phyloP scores from a whole-genome alignment of 2,797 vertebrate genomes.

The Scomberomorus guttatus region DNA sequence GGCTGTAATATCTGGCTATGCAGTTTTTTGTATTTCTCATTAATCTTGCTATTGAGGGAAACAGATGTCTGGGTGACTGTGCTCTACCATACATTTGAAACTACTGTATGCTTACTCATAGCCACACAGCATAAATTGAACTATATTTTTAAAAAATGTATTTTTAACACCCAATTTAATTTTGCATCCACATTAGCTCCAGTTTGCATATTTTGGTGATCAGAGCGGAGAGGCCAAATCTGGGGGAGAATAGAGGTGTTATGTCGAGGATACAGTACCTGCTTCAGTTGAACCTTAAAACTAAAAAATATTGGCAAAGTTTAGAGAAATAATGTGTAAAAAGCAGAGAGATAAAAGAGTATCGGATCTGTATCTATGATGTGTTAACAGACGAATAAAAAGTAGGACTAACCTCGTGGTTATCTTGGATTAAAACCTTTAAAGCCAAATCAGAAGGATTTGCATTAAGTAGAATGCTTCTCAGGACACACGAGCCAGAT shows the following conservation, averaged over 20 bases:
- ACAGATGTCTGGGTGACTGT: constrained; percentile 33
- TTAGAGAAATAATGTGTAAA: background rate
- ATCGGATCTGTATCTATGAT: background rate
- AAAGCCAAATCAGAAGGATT: constrained; percentile 29
- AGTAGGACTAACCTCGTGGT: background rate
- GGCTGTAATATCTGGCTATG: constrained; percentile 10
- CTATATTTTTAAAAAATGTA: too few relatives aligned
- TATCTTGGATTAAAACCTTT: constrained; percentile 27
- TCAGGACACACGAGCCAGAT: constrained; percentile 36
- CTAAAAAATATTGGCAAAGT: background rate
- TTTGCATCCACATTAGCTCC: constrained; percentile 4
- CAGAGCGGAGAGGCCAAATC: constrained; percentile 17
- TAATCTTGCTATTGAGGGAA: constrained; percentile 37
- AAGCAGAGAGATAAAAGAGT: background rate
- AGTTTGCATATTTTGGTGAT: constrained; percentile 21
- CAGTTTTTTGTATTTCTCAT: constrained; percentile 38
- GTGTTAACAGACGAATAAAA: constrained; percentile 2
- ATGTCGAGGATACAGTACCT: background rate
- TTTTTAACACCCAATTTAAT: background rate
- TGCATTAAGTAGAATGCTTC: constrained; percentile 23
- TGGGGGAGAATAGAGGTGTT: background rate
- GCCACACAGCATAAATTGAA: background rate
- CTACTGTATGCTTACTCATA: constrained; percentile 10
- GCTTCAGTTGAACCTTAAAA: background rate
- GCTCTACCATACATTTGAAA: constrained; percentile 6